These are phyloP conservation scores for Drosophila ambigua DNA, from an alignment of 1,140 invertebrate species.

Conservation along the genomic window DNA sequence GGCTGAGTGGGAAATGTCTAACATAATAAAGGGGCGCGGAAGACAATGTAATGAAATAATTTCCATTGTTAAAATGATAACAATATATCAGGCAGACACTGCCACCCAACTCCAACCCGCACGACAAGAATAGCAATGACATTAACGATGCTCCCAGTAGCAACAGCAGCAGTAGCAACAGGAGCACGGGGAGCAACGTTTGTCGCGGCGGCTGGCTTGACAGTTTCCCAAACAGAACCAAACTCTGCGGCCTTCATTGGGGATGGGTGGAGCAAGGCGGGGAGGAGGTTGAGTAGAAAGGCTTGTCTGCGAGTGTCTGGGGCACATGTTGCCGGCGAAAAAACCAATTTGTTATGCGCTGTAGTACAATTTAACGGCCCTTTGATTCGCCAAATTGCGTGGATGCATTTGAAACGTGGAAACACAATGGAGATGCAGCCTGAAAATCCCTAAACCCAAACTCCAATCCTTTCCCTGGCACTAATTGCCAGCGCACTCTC, in stretches of 20 bases:
- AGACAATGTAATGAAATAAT: constrained; percentile 82
- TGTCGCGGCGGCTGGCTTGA: constrained; percentile 58
- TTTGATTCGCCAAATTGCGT: constrained; percentile 67
- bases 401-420: constrained; percentile 40
- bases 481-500: constrained; percentile 58
- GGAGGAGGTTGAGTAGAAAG: not conserved
- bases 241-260: constrained; percentile 16
- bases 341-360: constrained; percentile 75
- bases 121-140: constrained; percentile 37
- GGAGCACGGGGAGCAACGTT: constrained; percentile 12
- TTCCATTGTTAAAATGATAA: constrained; percentile 80
- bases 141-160: constrained; percentile 46
- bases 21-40: constrained; percentile 62
- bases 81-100: constrained; percentile 78
- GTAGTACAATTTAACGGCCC: constrained; percentile 70
- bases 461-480: constrained; percentile 10
- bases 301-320: constrained; percentile 50
- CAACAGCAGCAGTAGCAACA: constrained; percentile 17
- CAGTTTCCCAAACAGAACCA: constrained; percentile 36
- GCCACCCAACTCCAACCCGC: constrained; percentile 11
- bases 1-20: constrained; percentile 34
- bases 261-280: not conserved
- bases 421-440: constrained; percentile 1
- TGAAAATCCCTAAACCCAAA: not conserved
- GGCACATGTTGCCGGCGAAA: constrained; percentile 58